phyloP scores from a whole-genome alignment of 2,888 invertebrate genomes.

The Erebia epiphron region DNA sequence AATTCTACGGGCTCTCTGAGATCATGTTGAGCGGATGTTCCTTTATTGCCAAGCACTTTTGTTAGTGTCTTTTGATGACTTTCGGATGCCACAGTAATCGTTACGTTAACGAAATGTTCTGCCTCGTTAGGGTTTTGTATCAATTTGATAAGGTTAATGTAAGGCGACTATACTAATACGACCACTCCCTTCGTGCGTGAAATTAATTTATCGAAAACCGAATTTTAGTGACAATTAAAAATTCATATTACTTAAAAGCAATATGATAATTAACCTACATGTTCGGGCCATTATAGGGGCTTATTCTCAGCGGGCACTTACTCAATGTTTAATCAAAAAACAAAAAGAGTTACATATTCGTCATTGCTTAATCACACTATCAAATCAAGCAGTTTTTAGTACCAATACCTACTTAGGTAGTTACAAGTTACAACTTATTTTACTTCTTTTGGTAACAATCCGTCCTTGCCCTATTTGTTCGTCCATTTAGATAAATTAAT shows the following conservation, averaged over 20 bases:
- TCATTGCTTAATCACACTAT: conserved; percentile 5
- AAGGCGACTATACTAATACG: conserved; percentile 1
- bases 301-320: conserved; percentile 4
- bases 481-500: conserved; percentile 35
- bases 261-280: conserved; percentile 14
- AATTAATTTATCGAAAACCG: conserved; percentile 2
- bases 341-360: conserved; percentile 7
- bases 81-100: conserved; percentile 48
- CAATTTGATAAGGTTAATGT: conserved; percentile 17
- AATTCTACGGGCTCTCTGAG: neutral
- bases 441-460: conserved; percentile 45
- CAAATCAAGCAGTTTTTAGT: conserved; percentile 13
- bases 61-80: conserved; percentile 46
- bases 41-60: conserved; percentile 43
- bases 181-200: neutral
- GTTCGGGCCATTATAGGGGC: neutral
- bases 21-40: conserved; percentile 38
- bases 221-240: conserved; percentile 6
- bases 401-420: neutral
- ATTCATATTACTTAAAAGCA: neutral
- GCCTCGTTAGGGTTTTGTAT: conserved; percentile 10
- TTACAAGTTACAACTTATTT: conserved; percentile 3
- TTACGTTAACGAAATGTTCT: conserved; percentile 38
- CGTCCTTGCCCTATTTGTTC: conserved; percentile 47
- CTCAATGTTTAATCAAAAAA: conserved; percentile 7